Percentiles rank a stretch among this genome's conserved stretches.
Conservation (phyloP, 2,113 vertebrate genomes). For the Psephotus haematonotus region DNA sequence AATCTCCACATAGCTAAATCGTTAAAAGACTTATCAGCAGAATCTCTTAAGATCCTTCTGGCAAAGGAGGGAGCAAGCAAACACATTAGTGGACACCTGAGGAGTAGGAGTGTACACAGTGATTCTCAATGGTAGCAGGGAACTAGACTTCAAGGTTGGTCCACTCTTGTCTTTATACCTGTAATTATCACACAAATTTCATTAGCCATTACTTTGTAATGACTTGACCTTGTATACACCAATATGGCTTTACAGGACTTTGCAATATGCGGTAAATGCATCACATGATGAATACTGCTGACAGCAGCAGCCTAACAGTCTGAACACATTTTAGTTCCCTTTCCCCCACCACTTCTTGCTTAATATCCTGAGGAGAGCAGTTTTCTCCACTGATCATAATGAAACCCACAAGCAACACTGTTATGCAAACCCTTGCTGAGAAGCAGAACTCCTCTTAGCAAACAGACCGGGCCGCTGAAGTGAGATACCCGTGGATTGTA, state of each 20-base stretch:
- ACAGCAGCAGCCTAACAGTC: conserved; percentile 30
- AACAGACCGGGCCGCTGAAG: background rate
- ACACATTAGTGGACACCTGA: rapidly evolving
- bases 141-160: background rate
- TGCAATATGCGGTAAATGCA: background rate
- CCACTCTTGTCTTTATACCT: background rate
- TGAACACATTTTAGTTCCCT: conserved; percentile 67
- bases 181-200: background rate
- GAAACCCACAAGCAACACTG: background rate
- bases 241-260: background rate
- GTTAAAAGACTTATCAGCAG: background rate
- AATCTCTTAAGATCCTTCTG: background rate
- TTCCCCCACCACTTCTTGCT: conserved; percentile 60
- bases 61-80: background rate
- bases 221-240: background rate
- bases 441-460: background rate
- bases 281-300: conserved; percentile 37
- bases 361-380: conserved; percentile 63
- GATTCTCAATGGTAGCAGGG: background rate
- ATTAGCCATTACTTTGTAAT: background rate
- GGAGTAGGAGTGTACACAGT: background rate
- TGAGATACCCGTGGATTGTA: background rate
- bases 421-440: background rate
- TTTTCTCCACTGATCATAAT: conserved; percentile 25
- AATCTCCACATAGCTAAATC: background rate